A percentile compares a stretch with the other conserved stretches of the same genome.
These are phyloP conservation scores for Aphelinus atriplicis DNA, from an alignment of 1,140 invertebrate species.

Conservation along the genomic window DNA sequence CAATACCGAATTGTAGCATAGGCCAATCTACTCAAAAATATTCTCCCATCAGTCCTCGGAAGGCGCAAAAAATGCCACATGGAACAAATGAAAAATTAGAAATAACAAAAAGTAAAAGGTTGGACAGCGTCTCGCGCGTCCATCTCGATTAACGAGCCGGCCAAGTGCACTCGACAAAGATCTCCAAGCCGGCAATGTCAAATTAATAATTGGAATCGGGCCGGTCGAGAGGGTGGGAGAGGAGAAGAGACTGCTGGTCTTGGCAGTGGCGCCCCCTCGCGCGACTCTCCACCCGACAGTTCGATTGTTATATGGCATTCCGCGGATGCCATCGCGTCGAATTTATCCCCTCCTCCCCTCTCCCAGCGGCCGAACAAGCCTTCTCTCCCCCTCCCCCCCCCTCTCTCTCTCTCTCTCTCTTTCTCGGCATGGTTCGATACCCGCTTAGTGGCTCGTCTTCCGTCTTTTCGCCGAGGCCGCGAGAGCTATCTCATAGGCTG, in stretches of 20 bases:
- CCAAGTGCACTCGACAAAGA: conserved; percentile 19
- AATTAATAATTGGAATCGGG: conserved; percentile 29
- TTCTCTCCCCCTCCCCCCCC: conserved; percentile 39
- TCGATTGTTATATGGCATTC: conserved; percentile 67
- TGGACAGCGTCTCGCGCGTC: no score
- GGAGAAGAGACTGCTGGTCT: conserved; percentile 46
- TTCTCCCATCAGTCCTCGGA: no score
- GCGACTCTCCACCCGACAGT: conserved; percentile 49
- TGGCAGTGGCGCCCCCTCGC: conserved; percentile 59
- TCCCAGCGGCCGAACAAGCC: background rate
- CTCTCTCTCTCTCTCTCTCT: conserved; percentile 2
- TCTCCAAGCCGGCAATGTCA: conserved; percentile 7
- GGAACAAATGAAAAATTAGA: no score
- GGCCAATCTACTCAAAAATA: no score
- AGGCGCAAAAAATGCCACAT: no score
- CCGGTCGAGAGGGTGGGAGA: background rate
- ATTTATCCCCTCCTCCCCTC: conserved; percentile 49
- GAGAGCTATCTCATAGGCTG: no score
- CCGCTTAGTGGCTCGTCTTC: no score
- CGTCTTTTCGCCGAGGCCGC: no score
- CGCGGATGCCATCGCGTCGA: conserved; percentile 58
- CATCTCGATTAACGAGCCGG: no score
- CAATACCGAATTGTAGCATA: no score
- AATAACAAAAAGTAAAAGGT: no score
- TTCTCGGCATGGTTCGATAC: no score